These are phyloP conservation scores for Collichthys lucidus DNA, from an alignment of 2,113 vertebrate genomes.

Conservation along the genomic window DNA sequence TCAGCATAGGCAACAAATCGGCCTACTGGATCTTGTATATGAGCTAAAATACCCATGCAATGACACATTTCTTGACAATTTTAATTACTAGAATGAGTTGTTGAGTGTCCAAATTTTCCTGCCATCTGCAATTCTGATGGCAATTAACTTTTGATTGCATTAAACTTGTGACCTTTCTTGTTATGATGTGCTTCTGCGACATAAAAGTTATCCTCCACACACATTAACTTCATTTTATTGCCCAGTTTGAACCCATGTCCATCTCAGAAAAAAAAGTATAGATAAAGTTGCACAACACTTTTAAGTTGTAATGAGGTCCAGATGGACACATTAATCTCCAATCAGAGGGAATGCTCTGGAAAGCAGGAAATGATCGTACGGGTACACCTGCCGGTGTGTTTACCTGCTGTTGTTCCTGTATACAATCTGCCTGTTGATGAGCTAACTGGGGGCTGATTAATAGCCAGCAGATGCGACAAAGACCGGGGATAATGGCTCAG, in stretches of 20 bases:
- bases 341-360: conserved; percentile 45
- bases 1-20: neutral
- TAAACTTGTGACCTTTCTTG: neutral
- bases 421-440: conserved; percentile 60
- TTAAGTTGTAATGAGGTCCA: conserved; percentile 63
- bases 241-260: neutral
- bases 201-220: conserved; percentile 7
- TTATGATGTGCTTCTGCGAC: neutral
- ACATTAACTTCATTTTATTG: conserved; percentile 11
- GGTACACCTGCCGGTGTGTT: conserved; percentile 59
- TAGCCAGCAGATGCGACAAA: conserved; percentile 72
- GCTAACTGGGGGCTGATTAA: conserved; percentile 75
- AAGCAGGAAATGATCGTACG: conserved; percentile 38
- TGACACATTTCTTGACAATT: neutral
- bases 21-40: neutral
- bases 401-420: conserved; percentile 68
- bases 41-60: neutral
- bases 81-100: neutral
- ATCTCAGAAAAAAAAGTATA: neutral
- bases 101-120: neutral
- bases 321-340: conserved; percentile 69
- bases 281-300: conserved; percentile 51
- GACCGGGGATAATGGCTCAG: conserved; percentile 63
- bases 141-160: neutral
- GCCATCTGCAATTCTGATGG: neutral